Percentiles rank a stretch among this genome's conserved stretches.
Conservation (phyloP, 2,888 invertebrate genomes). For the Phanerotoma sp. region DNA sequence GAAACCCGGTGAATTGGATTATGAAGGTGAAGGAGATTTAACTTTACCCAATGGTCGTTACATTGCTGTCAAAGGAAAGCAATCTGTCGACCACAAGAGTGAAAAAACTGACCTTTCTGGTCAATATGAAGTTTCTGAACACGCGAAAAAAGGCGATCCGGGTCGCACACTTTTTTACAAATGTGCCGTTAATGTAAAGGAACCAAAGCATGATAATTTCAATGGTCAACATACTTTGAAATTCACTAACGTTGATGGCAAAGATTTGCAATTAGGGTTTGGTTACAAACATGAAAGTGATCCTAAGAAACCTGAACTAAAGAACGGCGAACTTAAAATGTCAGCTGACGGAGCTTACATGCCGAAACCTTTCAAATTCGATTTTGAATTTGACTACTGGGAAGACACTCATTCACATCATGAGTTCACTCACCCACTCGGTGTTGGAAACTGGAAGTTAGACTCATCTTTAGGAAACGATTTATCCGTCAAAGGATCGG, state of each 20-base stretch:
- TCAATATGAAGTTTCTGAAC: conserved; percentile 49
- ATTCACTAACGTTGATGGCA: conserved; percentile 58
- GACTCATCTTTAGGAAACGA: conserved; percentile 42
- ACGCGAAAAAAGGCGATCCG: conserved; percentile 56
- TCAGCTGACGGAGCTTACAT: conserved; percentile 36
- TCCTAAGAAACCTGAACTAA: conserved; percentile 32
- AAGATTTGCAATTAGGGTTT: conserved; percentile 56
- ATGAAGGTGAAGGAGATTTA: conserved; percentile 58
- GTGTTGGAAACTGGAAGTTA: conserved; percentile 32
- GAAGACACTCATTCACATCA: too few relatives aligned
- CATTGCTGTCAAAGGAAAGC: conserved; percentile 55
- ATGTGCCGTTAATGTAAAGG: conserved; percentile 54
- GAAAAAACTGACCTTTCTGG: conserved; percentile 38
- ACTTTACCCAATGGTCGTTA: conserved; percentile 60
- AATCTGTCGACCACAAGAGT: conserved; percentile 46
- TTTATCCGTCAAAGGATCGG: conserved; percentile 32
- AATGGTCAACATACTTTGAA: conserved; percentile 54
- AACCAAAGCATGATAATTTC: conserved; percentile 56
- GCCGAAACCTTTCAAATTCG: conserved; percentile 36
- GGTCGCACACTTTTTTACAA: conserved; percentile 56
- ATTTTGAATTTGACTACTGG: conserved; percentile 29
- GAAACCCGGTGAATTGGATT: conserved; percentile 55
- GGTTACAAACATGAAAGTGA: conserved; percentile 52
- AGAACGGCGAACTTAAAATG: conserved; percentile 34
- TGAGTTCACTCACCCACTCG: too few relatives aligned